Percentiles rank a stretch among this genome's conserved stretches.
These are phyloP conservation scores for Bradypodion ventrale DNA, from an alignment of 2,797 vertebrate species.

Conservation along the genomic window DNA sequence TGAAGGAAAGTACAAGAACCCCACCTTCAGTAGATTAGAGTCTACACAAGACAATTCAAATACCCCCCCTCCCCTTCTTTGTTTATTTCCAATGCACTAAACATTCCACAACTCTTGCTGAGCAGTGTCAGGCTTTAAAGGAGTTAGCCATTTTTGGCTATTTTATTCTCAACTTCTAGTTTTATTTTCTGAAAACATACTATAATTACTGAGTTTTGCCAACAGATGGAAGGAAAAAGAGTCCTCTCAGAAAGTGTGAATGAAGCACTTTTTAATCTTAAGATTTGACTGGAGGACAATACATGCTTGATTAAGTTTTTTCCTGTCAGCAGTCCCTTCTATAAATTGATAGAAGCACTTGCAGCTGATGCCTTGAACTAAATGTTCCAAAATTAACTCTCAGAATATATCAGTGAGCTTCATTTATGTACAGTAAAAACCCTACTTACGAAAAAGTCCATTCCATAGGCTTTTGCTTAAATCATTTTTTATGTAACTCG, in stretches of 20 bases:
- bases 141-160: too few relatives aligned
- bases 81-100: too few relatives aligned
- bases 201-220: neutral
- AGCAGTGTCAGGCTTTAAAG: too few relatives aligned
- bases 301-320: conserved; percentile 22
- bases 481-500: too few relatives aligned
- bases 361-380: neutral
- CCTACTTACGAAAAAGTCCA: too few relatives aligned
- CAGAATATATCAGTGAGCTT: neutral
- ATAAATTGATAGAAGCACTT: conserved; percentile 1
- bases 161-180: too few relatives aligned
- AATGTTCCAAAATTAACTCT: neutral
- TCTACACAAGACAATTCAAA: neutral
- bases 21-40: neutral
- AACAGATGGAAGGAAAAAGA: neutral
- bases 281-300: conserved; percentile 10
- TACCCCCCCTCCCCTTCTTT: neutral
- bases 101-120: too few relatives aligned
- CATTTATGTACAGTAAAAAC: too few relatives aligned
- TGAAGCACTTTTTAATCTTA: neutral
- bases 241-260: neutral
- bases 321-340: neutral
- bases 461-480: too few relatives aligned
- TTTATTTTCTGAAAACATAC: too few relatives aligned
- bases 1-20: neutral